These are phyloP conservation scores for Mormyrus iriodes DNA, from an alignment of 2,113 vertebrate species.

Conservation along the genomic window DNA sequence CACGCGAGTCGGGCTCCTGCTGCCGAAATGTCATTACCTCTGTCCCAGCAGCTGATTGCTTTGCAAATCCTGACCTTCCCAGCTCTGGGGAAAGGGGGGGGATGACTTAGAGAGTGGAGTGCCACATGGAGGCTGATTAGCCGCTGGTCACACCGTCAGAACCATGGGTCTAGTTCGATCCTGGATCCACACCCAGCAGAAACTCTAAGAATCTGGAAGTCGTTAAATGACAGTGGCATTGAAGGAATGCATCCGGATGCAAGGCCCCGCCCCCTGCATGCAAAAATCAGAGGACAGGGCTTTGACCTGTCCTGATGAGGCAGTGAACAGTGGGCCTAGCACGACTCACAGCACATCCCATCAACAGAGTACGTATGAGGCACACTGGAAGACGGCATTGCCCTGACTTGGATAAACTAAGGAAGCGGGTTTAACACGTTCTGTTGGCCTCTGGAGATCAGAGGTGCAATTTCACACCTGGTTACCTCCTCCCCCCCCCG, in stretches of 20 bases:
- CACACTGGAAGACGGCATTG: not conserved
- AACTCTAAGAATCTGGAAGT: not conserved
- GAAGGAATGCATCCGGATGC: not conserved
- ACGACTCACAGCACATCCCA: not conserved
- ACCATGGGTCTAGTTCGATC: not conserved
- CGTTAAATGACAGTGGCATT: not conserved
- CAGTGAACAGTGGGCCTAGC: not conserved
- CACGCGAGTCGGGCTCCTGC: not conserved
- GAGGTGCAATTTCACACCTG: constrained; percentile 14
- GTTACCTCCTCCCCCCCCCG: not conserved
- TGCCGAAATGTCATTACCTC: not conserved
- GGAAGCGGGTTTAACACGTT: not conserved
- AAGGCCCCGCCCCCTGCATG: not conserved
- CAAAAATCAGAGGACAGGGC: not conserved
- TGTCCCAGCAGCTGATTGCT: not conserved
- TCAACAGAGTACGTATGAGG: not conserved
- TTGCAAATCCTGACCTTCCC: not conserved
- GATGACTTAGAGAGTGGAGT: not conserved
- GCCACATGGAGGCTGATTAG: not conserved
- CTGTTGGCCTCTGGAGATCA: not conserved
- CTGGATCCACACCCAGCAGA: not conserved
- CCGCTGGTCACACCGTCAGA: not conserved
- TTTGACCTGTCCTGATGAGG: not conserved
- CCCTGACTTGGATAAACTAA: not conserved
- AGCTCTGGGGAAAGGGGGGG: not conserved